These are phyloP conservation scores for Xenopus laevis DNA, from an alignment of 2,113 vertebrate genomes.

Conservation along the genomic window DNA sequence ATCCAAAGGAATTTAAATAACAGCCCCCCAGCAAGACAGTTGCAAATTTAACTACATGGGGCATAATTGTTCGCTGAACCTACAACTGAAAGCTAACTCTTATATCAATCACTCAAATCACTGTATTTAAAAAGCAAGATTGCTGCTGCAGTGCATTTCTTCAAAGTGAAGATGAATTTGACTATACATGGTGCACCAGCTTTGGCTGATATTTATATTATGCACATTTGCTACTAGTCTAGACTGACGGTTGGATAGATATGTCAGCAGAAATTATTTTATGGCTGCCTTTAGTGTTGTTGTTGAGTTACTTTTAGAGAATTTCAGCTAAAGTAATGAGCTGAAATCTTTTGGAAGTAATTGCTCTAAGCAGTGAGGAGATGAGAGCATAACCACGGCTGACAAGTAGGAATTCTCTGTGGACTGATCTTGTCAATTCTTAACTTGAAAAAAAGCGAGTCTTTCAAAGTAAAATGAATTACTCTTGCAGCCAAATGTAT, in stretches of 20 bases:
- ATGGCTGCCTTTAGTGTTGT: slow-evolving; percentile 37
- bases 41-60: no score
- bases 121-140: no score
- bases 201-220: slow-evolving; percentile 3
- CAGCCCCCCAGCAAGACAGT: no score
- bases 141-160: no score
- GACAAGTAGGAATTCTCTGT: slow-evolving; percentile 47
- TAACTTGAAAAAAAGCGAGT: slow-evolving; percentile 10
- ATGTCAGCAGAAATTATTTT: slow-evolving; percentile 43
- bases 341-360: slow-evolving; percentile 50
- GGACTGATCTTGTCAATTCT: slow-evolving; percentile 40
- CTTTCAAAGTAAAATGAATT: slow-evolving; percentile 20
- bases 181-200: background rate
- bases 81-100: no score
- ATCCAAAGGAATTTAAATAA: no score
- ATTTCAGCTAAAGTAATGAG: slow-evolving; percentile 46
- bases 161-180: no score
- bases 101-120: no score
- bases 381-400: slow-evolving; percentile 46
- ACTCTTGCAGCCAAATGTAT: slow-evolving; percentile 19
- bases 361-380: slow-evolving; percentile 47
- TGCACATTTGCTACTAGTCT: slow-evolving; percentile 10
- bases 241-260: slow-evolving; percentile 44
- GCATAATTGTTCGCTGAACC: no score
- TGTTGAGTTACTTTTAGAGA: slow-evolving; percentile 40